Evolutionary conservation across 2,888 invertebrate genomes (phyloP).

Genomic region (Chesias legatella): DNA sequence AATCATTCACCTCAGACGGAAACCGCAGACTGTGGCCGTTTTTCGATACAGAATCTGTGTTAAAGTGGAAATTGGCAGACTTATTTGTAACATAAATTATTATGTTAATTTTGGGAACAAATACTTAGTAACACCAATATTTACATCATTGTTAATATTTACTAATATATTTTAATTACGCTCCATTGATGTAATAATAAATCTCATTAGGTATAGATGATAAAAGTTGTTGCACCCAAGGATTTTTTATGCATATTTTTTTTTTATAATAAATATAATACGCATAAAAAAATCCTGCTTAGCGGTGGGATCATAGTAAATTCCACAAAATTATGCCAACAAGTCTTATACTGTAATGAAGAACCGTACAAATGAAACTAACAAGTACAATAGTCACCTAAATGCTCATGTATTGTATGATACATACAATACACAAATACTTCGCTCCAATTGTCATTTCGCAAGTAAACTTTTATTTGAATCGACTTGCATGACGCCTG

Average conservation of each 20-base stretch:
- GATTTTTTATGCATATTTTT: too few relatives aligned
- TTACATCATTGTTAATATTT: too few relatives aligned
- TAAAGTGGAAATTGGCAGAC: not conserved
- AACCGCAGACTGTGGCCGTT: slow-evolving; percentile 16
- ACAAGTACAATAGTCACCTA: slow-evolving; percentile 9
- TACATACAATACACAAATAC: slow-evolving; percentile 25
- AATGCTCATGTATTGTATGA: slow-evolving; percentile 21
- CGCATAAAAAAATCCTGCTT: too few relatives aligned
- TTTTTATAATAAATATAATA: too few relatives aligned
- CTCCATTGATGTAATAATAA: too few relatives aligned
- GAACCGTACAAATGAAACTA: slow-evolving; percentile 10
- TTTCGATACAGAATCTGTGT: slow-evolving; percentile 13
- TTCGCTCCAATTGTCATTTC: slow-evolving; percentile 42
- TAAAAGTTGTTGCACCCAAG: too few relatives aligned
- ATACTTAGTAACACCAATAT: too few relatives aligned
- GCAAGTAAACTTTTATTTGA: slow-evolving; percentile 39
- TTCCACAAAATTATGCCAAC: not conserved
- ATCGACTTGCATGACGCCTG: slow-evolving; percentile 39
- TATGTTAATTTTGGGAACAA: too few relatives aligned
- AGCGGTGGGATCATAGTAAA: too few relatives aligned
- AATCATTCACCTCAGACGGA: slow-evolving; percentile 24
- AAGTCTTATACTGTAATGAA: slow-evolving; percentile 1
- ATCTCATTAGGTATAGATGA: too few relatives aligned
- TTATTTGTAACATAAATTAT: too few relatives aligned
- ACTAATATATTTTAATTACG: too few relatives aligned